Conservation (phyloP, 2,888 invertebrate species). For the Agrotis ipsilon region DNA sequence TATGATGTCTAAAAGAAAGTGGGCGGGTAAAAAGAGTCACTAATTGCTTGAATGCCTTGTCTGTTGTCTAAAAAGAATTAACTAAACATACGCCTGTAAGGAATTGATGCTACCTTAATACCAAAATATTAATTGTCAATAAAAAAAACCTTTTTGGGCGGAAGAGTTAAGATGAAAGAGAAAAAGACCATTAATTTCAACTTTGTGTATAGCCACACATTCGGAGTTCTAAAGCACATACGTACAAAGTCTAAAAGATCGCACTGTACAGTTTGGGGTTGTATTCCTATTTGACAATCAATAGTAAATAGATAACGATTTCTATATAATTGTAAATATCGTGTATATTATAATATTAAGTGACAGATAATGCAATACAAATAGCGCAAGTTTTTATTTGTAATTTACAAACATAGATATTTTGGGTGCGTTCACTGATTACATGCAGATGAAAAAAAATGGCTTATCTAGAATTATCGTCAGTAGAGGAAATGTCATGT, state of each 20-base stretch:
- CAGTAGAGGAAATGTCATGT: too few relatives aligned
- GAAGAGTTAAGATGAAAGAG: too few relatives aligned
- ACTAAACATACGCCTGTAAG: too few relatives aligned
- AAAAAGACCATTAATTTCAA: too few relatives aligned
- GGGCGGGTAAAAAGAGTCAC: too few relatives aligned
- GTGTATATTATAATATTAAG: slow-evolving; percentile 71
- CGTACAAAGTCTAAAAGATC: slow-evolving; percentile 17
- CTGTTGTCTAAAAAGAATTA: too few relatives aligned
- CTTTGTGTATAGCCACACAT: too few relatives aligned
- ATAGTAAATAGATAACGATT: slow-evolving; percentile 64
- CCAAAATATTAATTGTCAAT: neutral
- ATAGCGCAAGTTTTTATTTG: slow-evolving; percentile 51
- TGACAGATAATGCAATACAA: slow-evolving; percentile 68
- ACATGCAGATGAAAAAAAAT: neutral
- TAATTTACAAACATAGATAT: slow-evolving; percentile 32
- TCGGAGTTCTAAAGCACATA: slow-evolving; percentile 5
- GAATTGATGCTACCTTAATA: neutral
- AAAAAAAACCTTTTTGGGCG: too few relatives aligned
- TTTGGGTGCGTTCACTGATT: slow-evolving; percentile 23
- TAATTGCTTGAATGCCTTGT: too few relatives aligned
- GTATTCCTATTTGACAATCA: slow-evolving; percentile 68
- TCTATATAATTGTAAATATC: slow-evolving; percentile 76
- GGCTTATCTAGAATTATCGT: too few relatives aligned
- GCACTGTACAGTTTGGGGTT: slow-evolving; percentile 56
- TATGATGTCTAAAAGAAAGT: too few relatives aligned